Conservation (phyloP, 1,140 invertebrate species). For the Pinna nobilis region DNA sequence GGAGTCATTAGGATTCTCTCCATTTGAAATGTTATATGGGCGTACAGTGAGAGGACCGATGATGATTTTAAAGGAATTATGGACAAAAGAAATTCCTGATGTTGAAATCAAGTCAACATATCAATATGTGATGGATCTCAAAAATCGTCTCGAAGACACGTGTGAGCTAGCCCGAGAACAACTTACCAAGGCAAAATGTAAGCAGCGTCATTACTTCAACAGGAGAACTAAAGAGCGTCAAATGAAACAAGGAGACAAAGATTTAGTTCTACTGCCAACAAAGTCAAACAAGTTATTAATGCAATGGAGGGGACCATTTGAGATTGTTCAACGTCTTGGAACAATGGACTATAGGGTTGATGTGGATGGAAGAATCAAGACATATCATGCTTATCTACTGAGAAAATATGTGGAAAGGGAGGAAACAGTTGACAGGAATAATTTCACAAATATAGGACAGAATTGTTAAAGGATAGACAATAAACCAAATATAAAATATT, state of each 20-base stretch:
- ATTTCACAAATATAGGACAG: too few species aligned
- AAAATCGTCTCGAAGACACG: slow-evolving; percentile 23
- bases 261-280: slow-evolving; percentile 15
- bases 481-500: too few species aligned
- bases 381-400: background rate
- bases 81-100: slow-evolving; percentile 21
- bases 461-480: background rate
- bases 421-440: background rate
- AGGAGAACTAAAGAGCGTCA: background rate
- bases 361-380: slow-evolving; percentile 4
- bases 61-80: slow-evolving; percentile 22
- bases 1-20: slow-evolving; percentile 23
- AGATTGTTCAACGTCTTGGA: background rate
- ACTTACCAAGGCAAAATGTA: background rate
- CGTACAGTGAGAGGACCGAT: slow-evolving; percentile 7
- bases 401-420: background rate
- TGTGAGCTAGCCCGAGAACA: slow-evolving; percentile 26
- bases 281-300: slow-evolving; percentile 29
- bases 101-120: slow-evolving; percentile 33
- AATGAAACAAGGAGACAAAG: slow-evolving; percentile 20
- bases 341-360: background rate
- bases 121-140: slow-evolving; percentile 37
- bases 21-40: slow-evolving; percentile 26
- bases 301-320: slow-evolving; percentile 25
- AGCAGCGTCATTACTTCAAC: slow-evolving; percentile 15